Evolutionary conservation across 2,888 invertebrate genomes (phyloP), one percentile per base, ranked within the genome.

Genomic region (Lagria hirta): DNA sequence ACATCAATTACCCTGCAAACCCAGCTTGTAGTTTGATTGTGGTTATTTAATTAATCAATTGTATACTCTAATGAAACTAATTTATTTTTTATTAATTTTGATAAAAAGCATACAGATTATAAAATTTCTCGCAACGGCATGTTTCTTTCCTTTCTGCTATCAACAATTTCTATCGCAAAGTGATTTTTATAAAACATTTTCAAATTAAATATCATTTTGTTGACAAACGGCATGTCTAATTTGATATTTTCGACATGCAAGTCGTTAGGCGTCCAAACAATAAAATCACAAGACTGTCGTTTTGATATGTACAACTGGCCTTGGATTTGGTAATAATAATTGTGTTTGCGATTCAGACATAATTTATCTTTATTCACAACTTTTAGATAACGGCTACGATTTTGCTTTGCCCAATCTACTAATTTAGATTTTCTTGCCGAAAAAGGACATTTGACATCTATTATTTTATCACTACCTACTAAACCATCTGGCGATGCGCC

Each of bases 361-460:
- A 24, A 8, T 24, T 8, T 10, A 8, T 24, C 8, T n/a, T 8
- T 10, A 4, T 24, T 7, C 6, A 4, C 4, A 7, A 18, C 7
- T 18, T 4, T 24, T 10, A 24, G 10, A 24, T 8, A 24, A 8
- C 6, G 10, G 10, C 4, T 24, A 4, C 8, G 6, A 5, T n/a
- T n/a, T 7, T 24, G 6, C 10, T 8, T 24, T 7, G 6, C 8
- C 24, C n/a, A 7, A 6, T 24, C 24, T 10, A 24, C 6, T 6
- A 8, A 4, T n/a, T 4, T 24, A 6, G 10, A 3, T 3, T 16
- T 30, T 3, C 16, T 15, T 3, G 32, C 32, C 4, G 17, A 5
- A 18, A n/a, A 32, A 4, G 32, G 17, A n/a, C 34, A 34, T 17
- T 34, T 34, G 3, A 34, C 13, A 7, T 34, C 34, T 6, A 34